Evolutionary conservation across 1,140 invertebrate species (phyloP), one percentile per base, ranked within the genome.

Genomic region (Leptonema lineaticorne): DNA sequence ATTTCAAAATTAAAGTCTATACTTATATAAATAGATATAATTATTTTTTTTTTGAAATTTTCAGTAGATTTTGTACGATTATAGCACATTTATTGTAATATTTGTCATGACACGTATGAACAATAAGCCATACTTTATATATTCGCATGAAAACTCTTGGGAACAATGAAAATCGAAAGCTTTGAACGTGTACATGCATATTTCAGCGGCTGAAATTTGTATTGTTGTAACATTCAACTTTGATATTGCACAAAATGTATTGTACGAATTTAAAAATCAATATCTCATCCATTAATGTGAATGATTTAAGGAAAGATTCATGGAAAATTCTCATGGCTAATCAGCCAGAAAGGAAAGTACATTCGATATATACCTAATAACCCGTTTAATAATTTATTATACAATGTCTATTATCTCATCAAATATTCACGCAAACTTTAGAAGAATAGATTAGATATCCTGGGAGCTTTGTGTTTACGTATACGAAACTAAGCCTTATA

Each of bases 331-430:
- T 26, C 6, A 20, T 20, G 27, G 4, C 20, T 26, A 53, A 53
- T 53, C 50, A 53, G 22, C 6, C 50, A 53, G 20, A 53, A 53
- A 53, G 50, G 22, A 53, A 53, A 53, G 50, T 53, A n/a, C 9
- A 9, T 41, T 16, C 16, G 11, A 3, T 20, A 53, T 24, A 22
- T 53, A 53, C 50, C 50, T 24, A 53, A 53, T 53, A 53, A 53
- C 50, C 27, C 27, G 14, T 24, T 53, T 53, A 53, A 53, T 14
- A 53, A 53, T 53, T 53, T 53, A n/a, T n/a, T n/a, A n/a, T n/a
- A 53, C 50, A 24, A 53, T 24, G 50, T 53, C 20, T 53, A 53
- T 53, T 53, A 53, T 53, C 50, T 53, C 50, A 53, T 53, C 50
- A 53, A 53, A 53, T 53, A 53, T 53, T 20, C 27, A 53, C 50